A percentile compares a stretch with the other conserved stretches of the same genome.
Conservation (phyloP, 2,113 vertebrate species). For the Xiphophorus hellerii region DNA sequence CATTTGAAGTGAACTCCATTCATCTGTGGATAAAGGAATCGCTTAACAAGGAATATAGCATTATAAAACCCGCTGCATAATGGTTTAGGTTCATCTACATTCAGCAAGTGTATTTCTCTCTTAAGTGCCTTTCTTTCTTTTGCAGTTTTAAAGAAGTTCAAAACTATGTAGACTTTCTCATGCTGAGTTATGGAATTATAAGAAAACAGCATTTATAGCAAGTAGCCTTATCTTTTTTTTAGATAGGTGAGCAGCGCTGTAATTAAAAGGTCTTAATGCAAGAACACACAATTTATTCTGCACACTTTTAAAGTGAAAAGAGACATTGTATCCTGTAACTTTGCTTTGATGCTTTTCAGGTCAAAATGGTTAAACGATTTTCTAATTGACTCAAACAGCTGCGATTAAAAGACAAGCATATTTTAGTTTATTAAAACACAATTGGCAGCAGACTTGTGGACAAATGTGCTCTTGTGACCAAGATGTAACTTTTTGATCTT, state of each 20-base stretch:
- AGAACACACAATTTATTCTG: background rate
- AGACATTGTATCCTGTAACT: background rate
- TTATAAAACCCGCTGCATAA: conserved; percentile 9
- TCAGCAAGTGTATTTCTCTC: conserved; percentile 7
- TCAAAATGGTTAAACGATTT: background rate
- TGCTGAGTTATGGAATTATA: no score
- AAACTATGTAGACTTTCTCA: background rate
- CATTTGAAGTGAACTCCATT: conserved; percentile 2
- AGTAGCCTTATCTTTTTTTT: no score
- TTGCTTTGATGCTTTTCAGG: background rate
- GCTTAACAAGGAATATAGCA: conserved; percentile 9
- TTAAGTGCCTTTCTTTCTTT: background rate
- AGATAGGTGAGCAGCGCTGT: no score
- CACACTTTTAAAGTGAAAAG: background rate
- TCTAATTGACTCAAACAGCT: background rate
- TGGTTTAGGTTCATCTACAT: background rate
- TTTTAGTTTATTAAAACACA: background rate
- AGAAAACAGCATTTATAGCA: no score
- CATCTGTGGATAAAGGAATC: conserved; percentile 4
- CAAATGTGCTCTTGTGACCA: no score
- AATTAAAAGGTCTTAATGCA: background rate
- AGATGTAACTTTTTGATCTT: no score
- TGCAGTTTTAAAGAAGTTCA: background rate
- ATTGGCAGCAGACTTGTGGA: background rate
- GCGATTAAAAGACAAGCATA: background rate